phyloP scores from a whole-genome alignment of 2,888 invertebrate genomes.

The Drosophila flavopinicola region DNA sequence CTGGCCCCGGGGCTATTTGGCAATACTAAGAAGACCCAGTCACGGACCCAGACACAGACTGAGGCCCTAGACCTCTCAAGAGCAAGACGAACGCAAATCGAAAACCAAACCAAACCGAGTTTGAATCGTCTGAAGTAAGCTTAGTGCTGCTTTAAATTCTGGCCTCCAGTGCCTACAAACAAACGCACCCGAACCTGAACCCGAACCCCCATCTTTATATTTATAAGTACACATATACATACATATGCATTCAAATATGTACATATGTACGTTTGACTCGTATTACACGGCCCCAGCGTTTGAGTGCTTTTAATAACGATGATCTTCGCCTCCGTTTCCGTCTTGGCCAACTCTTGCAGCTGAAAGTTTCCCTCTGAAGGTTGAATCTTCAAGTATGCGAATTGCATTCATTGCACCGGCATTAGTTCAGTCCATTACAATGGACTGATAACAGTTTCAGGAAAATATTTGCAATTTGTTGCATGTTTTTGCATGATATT shows the following conservation, averaged over 20 bases:
- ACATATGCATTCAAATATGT: not conserved
- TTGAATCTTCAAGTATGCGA: too few relatives aligned
- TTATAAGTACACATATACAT: slow-evolving; percentile 1
- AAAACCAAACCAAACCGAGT: slow-evolving; percentile 20
- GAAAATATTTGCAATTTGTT: too few relatives aligned
- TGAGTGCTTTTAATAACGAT: not conserved
- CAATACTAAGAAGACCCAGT: slow-evolving; percentile 32
- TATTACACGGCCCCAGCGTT: not conserved
- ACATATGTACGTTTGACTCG: not conserved
- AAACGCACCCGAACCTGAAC: slow-evolving; percentile 19
- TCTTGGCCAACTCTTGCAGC: too few relatives aligned
- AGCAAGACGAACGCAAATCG: not conserved
- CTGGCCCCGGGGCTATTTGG: slow-evolving; percentile 27
- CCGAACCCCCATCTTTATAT: slow-evolving; percentile 19
- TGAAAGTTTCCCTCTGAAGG: too few relatives aligned
- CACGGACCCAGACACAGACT: not conserved
- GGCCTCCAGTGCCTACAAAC: slow-evolving; percentile 51
- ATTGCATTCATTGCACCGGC: too few relatives aligned
- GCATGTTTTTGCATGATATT: too few relatives aligned
- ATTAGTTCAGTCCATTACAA: too few relatives aligned
- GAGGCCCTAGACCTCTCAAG: slow-evolving; percentile 6
- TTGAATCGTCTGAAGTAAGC: slow-evolving; percentile 55
- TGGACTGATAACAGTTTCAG: too few relatives aligned
- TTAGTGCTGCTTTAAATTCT: slow-evolving; percentile 48
- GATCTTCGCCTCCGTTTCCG: too few relatives aligned